Evolutionary conservation across 92 coral and sea anemone genomes (phyloP), one percentile per base, ranked within the genome.

Genomic region (Plumapathes pennacea): DNA sequence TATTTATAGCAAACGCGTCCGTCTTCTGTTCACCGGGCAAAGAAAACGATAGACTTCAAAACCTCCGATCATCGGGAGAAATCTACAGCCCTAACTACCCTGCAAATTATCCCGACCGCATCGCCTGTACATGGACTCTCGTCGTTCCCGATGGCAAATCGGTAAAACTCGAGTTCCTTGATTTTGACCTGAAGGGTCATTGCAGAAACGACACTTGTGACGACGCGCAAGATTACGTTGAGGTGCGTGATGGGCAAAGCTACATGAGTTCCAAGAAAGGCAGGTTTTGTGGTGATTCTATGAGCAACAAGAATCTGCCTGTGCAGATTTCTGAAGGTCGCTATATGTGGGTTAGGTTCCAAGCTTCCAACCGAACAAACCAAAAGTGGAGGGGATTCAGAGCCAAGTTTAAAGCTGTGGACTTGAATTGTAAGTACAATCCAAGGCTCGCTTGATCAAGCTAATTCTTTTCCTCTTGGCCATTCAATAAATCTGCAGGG

Each of bases 381-480:
- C 43, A n/a, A n/a, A n/a, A n/a, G n/a, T n/a, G 77, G 2, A 69
- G 38, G 36, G 77, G 77, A 32, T 69, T 69, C 29, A 43, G 56
- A 28, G 77, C 77, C 27, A 55, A 56, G 32, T 69, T 56, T 57
- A 60, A 56, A 29, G 59, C 76, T 28, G n/a, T n/a, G n/a, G n/a
- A n/a, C n/a, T n/a, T n/a, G n/a, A n/a, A n/a, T n/a, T n/a, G n/a
- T n/a, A n/a, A n/a, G n/a, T n/a, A n/a, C n/a, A n/a, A n/a, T n/a
- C n/a, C n/a, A n/a, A n/a, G n/a, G n/a, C n/a, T n/a, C n/a, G n/a
- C n/a, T n/a, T n/a, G n/a, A n/a, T n/a, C n/a, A n/a, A n/a, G n/a
- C n/a, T n/a, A n/a, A n/a, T n/a, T n/a, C n/a, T n/a, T n/a, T n/a
- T n/a, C n/a, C n/a, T n/a, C n/a, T n/a, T n/a, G n/a, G n/a, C n/a